Evolutionary conservation across 2,888 invertebrate genomes (phyloP).

Genomic region (Hylaea fasciaria): DNA sequence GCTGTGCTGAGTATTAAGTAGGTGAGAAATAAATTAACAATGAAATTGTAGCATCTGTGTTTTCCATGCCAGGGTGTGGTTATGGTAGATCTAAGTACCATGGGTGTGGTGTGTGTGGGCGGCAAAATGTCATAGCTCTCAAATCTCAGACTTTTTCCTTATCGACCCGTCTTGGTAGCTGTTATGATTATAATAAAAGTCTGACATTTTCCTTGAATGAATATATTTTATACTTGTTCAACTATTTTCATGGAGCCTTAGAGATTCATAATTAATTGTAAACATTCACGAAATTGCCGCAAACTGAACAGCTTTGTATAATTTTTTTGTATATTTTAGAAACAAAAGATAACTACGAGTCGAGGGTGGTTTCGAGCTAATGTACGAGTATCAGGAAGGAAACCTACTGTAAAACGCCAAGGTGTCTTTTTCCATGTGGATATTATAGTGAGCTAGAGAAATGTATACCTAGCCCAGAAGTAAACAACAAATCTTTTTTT

Average conservation of each 20-base stretch:
- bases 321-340: conserved; percentile 3
- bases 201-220: conserved; percentile 20
- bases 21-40: not conserved
- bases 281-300: conserved; percentile 14
- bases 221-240: conserved; percentile 3
- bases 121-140: not conserved
- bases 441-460: too few species aligned
- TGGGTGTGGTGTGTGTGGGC: not conserved
- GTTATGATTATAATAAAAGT: conserved; percentile 10
- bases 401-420: too few species aligned
- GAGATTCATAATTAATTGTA: conserved; percentile 25
- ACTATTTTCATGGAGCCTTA: conserved; percentile 2
- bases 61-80: too few species aligned
- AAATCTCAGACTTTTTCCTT: not conserved
- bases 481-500: too few species aligned
- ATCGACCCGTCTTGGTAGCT: not conserved
- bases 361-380: not conserved
- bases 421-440: too few species aligned
- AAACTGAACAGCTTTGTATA: conserved; percentile 2
- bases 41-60: too few species aligned
- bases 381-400: not conserved
- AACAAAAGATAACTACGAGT: conserved; percentile 1
- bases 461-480: too few species aligned
- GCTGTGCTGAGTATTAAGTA: too few species aligned
- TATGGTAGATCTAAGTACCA: too few species aligned